Percentiles rank a stretch among this genome's conserved stretches.
Evolutionary conservation across 2,797 vertebrate species (phyloP).

Genomic region (Cynodonichthys magdalenae): DNA sequence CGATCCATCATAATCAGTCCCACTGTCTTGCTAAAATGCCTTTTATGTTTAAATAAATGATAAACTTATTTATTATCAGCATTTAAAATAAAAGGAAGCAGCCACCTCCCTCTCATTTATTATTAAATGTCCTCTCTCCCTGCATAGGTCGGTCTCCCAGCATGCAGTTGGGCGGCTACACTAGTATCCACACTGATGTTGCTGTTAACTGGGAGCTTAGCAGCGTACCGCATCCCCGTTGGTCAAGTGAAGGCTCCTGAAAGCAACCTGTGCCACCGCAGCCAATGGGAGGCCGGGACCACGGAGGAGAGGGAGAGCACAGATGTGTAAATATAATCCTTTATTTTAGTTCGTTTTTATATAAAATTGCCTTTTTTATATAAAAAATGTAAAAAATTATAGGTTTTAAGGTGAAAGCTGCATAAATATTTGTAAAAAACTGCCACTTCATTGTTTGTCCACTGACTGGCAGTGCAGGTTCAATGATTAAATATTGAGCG

Average conservation of each 20-base stretch:
- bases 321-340: conserved; percentile 46
- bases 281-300: conserved; percentile 60
- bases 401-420: too few relatives aligned
- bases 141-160: conserved; percentile 76
- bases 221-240: conserved; percentile 65
- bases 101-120: background rate
- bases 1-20: background rate
- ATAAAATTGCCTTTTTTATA: background rate
- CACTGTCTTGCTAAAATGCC: background rate
- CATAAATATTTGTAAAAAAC: background rate
- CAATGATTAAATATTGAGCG: background rate
- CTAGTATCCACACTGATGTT: conserved; percentile 72
- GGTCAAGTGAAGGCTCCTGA: conserved; percentile 71
- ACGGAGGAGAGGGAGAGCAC: conserved; percentile 44
- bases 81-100: background rate
- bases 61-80: background rate
- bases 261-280: conserved; percentile 49
- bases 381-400: too few relatives aligned
- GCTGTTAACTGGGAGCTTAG: conserved; percentile 66
- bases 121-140: background rate
- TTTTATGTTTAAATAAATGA: background rate
- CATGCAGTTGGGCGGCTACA: conserved; percentile 79
- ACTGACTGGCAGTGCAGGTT: conserved; percentile 12
- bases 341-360: too few relatives aligned
- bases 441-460: background rate